Percentiles rank a stretch among this genome's conserved stretches.
Evolutionary conservation across 2,888 invertebrate genomes (phyloP).

Genomic region (Torymus tubicola): DNA sequence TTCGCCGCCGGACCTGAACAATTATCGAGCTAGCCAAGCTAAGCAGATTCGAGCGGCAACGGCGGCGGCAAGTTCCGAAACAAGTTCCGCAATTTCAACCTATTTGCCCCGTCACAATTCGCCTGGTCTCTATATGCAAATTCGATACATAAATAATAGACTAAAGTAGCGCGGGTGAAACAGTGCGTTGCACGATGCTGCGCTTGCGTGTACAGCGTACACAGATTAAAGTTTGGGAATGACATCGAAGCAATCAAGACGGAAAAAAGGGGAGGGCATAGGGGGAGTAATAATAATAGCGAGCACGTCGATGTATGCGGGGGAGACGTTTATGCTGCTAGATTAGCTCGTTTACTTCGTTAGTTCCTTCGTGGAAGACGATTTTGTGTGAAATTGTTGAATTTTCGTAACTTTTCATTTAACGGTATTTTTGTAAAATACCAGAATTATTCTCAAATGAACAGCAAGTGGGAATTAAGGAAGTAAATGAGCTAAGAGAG

Average conservation of each 20-base stretch:
- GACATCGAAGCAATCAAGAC: slow-evolving; percentile 9
- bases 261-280: neutral
- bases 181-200: neutral
- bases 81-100: slow-evolving; percentile 44
- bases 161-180: slow-evolving; percentile 11
- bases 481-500: too few relatives aligned
- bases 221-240: slow-evolving; percentile 13
- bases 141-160: slow-evolving; percentile 37
- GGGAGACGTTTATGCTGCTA: neutral
- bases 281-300: neutral
- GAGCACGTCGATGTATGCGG: slow-evolving; percentile 12
- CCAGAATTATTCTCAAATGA: too few relatives aligned
- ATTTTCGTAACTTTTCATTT: too few relatives aligned
- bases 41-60: slow-evolving; percentile 26
- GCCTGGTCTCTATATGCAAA: slow-evolving; percentile 22
- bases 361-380: neutral
- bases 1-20: neutral
- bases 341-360: slow-evolving; percentile 28
- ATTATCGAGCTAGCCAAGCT: slow-evolving; percentile 35
- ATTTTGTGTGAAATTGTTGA: too few relatives aligned
- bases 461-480: too few relatives aligned
- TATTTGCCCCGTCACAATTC: slow-evolving; percentile 37
- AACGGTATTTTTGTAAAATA: too few relatives aligned
- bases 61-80: slow-evolving; percentile 3
- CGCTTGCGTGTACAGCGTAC: neutral